Conservation (phyloP, 2,888 invertebrate species). For the Hesperia comma region DNA sequence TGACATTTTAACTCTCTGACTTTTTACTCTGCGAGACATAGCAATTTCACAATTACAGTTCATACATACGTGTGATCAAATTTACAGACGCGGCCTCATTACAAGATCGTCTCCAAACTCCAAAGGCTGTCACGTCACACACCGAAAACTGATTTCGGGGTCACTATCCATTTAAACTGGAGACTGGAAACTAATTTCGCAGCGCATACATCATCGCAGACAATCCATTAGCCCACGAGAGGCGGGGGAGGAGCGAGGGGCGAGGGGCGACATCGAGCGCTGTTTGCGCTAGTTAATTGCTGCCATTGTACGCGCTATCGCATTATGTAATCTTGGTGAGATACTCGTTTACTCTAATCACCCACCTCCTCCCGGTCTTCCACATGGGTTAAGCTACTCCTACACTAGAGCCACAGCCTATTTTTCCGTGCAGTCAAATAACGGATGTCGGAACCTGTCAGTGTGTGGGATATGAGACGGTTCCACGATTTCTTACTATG, state of each 20-base stretch:
- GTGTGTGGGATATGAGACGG: too few species aligned
- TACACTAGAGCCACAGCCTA: background rate
- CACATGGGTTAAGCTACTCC: background rate
- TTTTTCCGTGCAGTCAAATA: too few species aligned
- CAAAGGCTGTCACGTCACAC: background rate
- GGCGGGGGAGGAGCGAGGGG: slow-evolving; percentile 30
- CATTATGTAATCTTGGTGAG: slow-evolving; percentile 45
- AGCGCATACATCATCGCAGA: slow-evolving; percentile 31
- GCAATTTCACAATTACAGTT: background rate
- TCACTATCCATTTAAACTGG: slow-evolving; percentile 12
- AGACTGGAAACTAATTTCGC: slow-evolving; percentile 38
- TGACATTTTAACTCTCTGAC: too few species aligned
- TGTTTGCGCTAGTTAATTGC: slow-evolving; percentile 66
- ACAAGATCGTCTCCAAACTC: background rate
- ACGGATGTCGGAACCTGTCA: too few species aligned
- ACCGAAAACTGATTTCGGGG: slow-evolving; percentile 12
- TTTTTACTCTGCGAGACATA: too few species aligned
- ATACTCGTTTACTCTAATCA: slow-evolving; percentile 42
- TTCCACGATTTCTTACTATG: too few species aligned
- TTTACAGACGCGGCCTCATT: slow-evolving; percentile 1
- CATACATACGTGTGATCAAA: background rate
- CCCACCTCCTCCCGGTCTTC: slow-evolving; percentile 8
- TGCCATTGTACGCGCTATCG: slow-evolving; percentile 50
- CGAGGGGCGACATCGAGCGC: slow-evolving; percentile 24
- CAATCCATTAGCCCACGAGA: slow-evolving; percentile 28